A percentile compares a stretch with the other conserved stretches of the same genome.
These are phyloP conservation scores for Ectemnius continuus DNA, from an alignment of 2,888 invertebrate genomes.

Conservation along the genomic window DNA sequence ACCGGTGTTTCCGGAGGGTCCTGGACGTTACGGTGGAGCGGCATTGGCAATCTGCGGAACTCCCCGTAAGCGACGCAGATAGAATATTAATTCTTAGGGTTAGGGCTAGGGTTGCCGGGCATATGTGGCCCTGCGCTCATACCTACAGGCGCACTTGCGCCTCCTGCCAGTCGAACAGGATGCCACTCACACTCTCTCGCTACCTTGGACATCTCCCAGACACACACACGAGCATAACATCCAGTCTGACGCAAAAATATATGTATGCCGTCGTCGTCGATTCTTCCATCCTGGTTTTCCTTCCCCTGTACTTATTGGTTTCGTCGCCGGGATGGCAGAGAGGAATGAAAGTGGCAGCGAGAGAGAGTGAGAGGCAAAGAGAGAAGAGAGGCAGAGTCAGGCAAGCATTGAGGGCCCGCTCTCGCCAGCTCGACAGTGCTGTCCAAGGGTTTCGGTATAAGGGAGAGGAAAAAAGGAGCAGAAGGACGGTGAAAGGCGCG, in stretches of 20 bases:
- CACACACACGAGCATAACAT: slow-evolving; percentile 13
- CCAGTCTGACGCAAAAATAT: slow-evolving; percentile 53
- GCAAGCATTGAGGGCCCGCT: background rate
- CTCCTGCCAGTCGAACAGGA: too few relatives aligned
- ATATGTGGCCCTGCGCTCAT: slow-evolving; percentile 20
- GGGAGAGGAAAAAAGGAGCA: slow-evolving; percentile 16
- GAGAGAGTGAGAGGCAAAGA: slow-evolving; percentile 38
- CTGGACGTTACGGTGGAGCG: slow-evolving; percentile 53
- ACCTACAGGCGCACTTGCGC: slow-evolving; percentile 2
- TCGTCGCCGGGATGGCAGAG: slow-evolving; percentile 58
- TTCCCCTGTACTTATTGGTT: slow-evolving; percentile 74
- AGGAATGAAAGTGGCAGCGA: slow-evolving; percentile 62
- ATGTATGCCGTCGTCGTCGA: slow-evolving; percentile 47
- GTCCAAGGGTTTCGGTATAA: slow-evolving; percentile 34
- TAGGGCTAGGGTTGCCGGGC: slow-evolving; percentile 60
- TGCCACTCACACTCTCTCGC: too few relatives aligned
- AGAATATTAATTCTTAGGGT: slow-evolving; percentile 74
- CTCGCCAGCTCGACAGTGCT: background rate
- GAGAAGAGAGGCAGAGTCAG: slow-evolving; percentile 9
- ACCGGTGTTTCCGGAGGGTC: slow-evolving; percentile 53
- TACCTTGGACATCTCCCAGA: too few relatives aligned
- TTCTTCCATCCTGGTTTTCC: slow-evolving; percentile 54
- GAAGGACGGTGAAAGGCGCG: slow-evolving; percentile 57
- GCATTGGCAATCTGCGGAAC: slow-evolving; percentile 70
- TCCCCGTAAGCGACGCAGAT: slow-evolving; percentile 67